Conservation (phyloP, 2,113 vertebrate species). For the Halcyon malimbica region DNA sequence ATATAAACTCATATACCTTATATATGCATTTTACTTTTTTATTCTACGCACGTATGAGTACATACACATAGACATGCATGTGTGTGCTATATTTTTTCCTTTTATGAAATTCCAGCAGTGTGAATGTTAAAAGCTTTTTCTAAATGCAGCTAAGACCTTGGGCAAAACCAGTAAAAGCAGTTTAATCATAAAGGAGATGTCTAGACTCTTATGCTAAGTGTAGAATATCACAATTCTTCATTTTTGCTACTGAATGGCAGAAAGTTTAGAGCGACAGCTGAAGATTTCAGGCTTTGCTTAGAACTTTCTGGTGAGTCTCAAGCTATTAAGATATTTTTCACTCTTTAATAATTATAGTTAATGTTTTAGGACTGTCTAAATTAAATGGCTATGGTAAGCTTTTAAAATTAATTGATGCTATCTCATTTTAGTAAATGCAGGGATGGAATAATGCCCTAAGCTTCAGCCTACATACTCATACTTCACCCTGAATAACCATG, state of each 20-base stretch:
- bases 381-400: constrained; percentile 5
- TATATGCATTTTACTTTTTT: background rate
- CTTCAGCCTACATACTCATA: background rate
- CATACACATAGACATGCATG: background rate
- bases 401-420: constrained; percentile 32
- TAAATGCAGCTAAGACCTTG: background rate
- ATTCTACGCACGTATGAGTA: background rate
- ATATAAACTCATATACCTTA: background rate
- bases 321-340: constrained; percentile 18
- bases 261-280: background rate
- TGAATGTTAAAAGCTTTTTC: background rate
- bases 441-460: constrained; percentile 1
- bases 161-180: background rate
- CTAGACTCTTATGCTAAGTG: background rate
- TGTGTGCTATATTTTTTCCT: background rate
- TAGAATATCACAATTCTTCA: background rate
- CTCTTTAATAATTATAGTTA: constrained; percentile 41
- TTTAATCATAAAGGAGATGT: background rate
- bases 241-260: background rate
- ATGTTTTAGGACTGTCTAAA: constrained; percentile 33
- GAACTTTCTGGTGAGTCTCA: background rate
- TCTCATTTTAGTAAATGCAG: constrained; percentile 18
- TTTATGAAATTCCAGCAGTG: background rate
- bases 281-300: background rate
- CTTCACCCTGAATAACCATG: background rate